Conservation (phyloP, 2,797 vertebrate species). For the Gambelia wislizenii region DNA sequence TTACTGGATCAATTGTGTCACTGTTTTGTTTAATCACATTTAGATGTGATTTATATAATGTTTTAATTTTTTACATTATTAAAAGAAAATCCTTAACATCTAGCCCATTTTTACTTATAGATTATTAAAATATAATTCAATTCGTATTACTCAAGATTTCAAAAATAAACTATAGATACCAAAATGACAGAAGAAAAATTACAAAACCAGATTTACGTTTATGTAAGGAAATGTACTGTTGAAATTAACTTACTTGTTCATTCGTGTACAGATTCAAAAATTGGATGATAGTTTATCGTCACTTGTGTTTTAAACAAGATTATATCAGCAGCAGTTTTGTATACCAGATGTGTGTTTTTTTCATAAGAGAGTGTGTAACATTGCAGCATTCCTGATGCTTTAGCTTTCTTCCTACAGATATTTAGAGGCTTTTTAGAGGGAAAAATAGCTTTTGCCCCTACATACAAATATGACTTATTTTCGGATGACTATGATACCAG, state of each 20-base stretch:
- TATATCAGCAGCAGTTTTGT: background rate
- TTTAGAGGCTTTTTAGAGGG: slow-evolving; percentile 95
- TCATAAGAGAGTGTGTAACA: background rate
- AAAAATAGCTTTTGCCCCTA: slow-evolving; percentile 94
- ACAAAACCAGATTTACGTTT: background rate
- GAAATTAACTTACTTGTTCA: background rate
- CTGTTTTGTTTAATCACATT: background rate
- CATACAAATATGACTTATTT: slow-evolving; percentile 98
- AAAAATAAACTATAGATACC: background rate
- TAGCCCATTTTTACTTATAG: background rate
- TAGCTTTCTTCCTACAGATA: slow-evolving; percentile 80
- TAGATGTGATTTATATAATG: background rate
- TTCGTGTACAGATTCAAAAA: background rate
- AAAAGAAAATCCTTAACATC: background rate
- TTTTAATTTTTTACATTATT: background rate
- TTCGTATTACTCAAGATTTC: background rate
- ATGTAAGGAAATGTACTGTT: background rate
- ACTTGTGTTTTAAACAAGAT: slow-evolving; percentile 32
- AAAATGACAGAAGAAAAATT: background rate
- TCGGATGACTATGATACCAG: slow-evolving; percentile 99
- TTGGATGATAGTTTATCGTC: slow-evolving; percentile 27
- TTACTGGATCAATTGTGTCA: background rate
- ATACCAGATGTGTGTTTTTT: background rate
- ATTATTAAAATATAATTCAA: background rate
- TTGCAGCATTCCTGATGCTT: slow-evolving; percentile 40